Evolutionary conservation across 2,888 invertebrate genomes (phyloP).

Genomic region (Sinhomidia bicolor): DNA sequence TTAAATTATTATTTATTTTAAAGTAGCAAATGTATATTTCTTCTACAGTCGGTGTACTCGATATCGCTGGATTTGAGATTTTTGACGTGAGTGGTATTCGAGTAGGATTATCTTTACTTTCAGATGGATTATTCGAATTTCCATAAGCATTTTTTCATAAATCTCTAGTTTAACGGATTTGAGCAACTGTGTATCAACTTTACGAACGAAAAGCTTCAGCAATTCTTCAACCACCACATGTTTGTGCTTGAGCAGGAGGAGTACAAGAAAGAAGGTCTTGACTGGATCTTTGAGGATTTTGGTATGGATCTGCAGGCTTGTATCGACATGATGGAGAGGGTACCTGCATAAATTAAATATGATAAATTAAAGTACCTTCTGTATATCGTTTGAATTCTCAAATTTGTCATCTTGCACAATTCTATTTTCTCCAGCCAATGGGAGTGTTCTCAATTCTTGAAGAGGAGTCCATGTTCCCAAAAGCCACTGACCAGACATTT

Average conservation of each 20-base stretch:
- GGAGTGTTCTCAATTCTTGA: slow-evolving; percentile 77
- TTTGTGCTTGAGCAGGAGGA: slow-evolving; percentile 99
- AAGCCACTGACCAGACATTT: slow-evolving; percentile 74
- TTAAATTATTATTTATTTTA: too few relatives aligned
- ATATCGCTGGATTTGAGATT: slow-evolving; percentile 86
- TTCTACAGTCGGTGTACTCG: slow-evolving; percentile 84
- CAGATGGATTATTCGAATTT: too few relatives aligned
- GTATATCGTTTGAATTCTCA: too few relatives aligned
- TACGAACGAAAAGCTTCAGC: slow-evolving; percentile 98
- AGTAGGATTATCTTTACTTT: too few relatives aligned
- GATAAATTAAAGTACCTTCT: too few relatives aligned
- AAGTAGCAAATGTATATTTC: too few relatives aligned
- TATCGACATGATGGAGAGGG: slow-evolving; percentile 95
- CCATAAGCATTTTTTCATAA: too few relatives aligned
- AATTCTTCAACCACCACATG: slow-evolving; percentile 99
- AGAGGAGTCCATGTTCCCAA: slow-evolving; percentile 87
- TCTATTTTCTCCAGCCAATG: slow-evolving; percentile 64
- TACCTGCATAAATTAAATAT: too few relatives aligned
- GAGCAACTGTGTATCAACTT: slow-evolving; percentile 99
- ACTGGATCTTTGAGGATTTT: slow-evolving; percentile 98
- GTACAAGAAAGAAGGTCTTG: slow-evolving; percentile 96
- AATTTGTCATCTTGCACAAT: too few relatives aligned
- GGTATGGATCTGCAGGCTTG: slow-evolving; percentile 98
- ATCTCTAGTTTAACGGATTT: slow-evolving; percentile 93
- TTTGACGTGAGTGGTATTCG: slow-evolving; percentile 83